These are phyloP conservation scores for Aspidiotus destructor DNA, from an alignment of 2,888 invertebrate species.

Conservation along the genomic window DNA sequence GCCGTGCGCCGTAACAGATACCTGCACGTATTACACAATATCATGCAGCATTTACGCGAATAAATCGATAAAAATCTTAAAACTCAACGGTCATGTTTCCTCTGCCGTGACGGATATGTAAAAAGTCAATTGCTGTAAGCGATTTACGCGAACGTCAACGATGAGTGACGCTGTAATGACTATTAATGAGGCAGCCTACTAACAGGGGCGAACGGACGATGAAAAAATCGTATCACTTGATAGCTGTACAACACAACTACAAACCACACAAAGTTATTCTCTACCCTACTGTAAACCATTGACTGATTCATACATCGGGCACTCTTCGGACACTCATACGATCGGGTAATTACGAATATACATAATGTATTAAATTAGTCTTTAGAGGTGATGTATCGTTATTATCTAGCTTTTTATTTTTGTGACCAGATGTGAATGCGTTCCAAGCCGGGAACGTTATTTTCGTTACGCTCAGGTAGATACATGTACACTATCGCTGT, in stretches of 20 bases:
- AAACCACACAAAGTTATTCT: no score
- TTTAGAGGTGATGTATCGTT: background rate
- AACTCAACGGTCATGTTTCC: background rate
- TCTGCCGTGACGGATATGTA: background rate
- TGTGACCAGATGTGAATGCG: background rate
- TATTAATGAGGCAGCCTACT: background rate
- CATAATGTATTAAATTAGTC: background rate
- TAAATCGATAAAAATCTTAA: background rate
- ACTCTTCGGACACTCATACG: background rate
- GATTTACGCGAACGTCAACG: background rate
- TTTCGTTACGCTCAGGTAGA: background rate
- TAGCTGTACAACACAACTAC: background rate
- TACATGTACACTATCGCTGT: no score
- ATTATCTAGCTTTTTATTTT: background rate
- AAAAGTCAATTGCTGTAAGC: no score
- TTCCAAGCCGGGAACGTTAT: background rate
- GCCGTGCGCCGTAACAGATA: no score
- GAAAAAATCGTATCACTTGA: background rate
- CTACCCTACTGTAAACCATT: no score
- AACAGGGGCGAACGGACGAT: background rate
- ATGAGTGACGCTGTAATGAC: conserved; percentile 1
- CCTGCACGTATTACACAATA: no score
- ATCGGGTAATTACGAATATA: background rate
- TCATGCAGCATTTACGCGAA: no score
- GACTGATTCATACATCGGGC: background rate